Base-by-base conservation (phyloP, 2,113 vertebrate species). In the Hemicordylus capensis region DNA sequence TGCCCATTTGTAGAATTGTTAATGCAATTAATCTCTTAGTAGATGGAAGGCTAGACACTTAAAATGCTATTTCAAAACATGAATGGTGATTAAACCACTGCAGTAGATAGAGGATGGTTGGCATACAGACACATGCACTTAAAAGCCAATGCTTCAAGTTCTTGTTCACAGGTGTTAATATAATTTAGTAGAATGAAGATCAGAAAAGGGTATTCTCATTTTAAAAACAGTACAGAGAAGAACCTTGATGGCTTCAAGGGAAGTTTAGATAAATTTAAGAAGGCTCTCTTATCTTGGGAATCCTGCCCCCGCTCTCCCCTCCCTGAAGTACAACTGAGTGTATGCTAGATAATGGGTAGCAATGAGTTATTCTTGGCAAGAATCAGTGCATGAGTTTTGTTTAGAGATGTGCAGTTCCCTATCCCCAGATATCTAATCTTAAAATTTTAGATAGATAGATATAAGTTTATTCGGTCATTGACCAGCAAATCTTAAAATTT, bases 61-160 rank as follows among this genome's bases (percentile, higher is more conserved):
- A 39, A 76, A 66, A 84, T 64, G 44, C 56, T 44, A 59, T n/a
- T 69, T 84, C 73, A 67, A 42, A 15, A 67, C 64, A 76, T 85
- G 74, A 77, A 67, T n/a, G 15, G 22, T 77, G 28, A 28, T 69
- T 77, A 58, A 85, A 37, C 37, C 42, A 61, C 70, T 74, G 12
- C 4, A 83, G 19, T 37, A 59, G 37, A 44, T 22, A 19, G 20
- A 59, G 58, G 58, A 11, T 58, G 26, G 61, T 46, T 22, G 61
- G n/a, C 56, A 81, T 19, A 77, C 11, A 67, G 54, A 34, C 28
- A 77, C 39, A 84, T 1, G 28, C n/a, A 81, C 34, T 42, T 20
- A 15, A 37, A 58, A 44, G 11, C 28, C 31, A 39, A 42, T 81
- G 10, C 64, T 64, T 10, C 19, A 31, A 46, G 34, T n/a, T 6